Base-by-base conservation (phyloP, 1,140 invertebrate genomes). In the Achroia grisella region DNA sequence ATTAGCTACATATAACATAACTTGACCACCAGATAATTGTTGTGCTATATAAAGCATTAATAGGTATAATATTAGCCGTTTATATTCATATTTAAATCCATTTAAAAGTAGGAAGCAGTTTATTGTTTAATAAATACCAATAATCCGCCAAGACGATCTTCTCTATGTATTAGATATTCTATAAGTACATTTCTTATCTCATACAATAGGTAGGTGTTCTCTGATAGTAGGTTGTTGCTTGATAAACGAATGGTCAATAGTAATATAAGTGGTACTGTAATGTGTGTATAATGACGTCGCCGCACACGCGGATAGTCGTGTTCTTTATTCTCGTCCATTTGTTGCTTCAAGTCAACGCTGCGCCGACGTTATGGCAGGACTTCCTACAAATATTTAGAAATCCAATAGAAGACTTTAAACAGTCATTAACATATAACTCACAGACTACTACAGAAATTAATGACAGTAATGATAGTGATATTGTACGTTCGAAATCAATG, bases 361-460 rank as follows among this genome's bases (percentile, higher is more conserved):
- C 35, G 8, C 13, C 35, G 35, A 15, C 13, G 6, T 56, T 68
- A 33, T 55, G 63, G 6, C 14, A 45, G 12, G 62, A 73, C 34
- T 50, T 77, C 9, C 44, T 61, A 10, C 60, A 65, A 45, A 52
- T 75, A 47, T 83, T 77, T 44, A 64, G 66, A 6, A 78, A 80
- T 60, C 78, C 78, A 5, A 28, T 78, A 1, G 62, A 71, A 39
- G 76, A 80, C 43, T 61, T 82, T 39, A 48, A 32, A 40, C 48
- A 53, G 41, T 66, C 47, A n/a, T 56, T 70, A 9, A 9, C 36
- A 17, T 6, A 39, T 12, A 32, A 4, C 11, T 13, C 10, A 32
- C 10, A n/a, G 27, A 10, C 1, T 0, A 15, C 17, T 8, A 42
- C 30, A 10, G 29, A 10, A 29, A 23, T 12, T 1, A 35, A 35